These are phyloP conservation scores for Phrynocephalus forsythii DNA, from an alignment of 2,797 vertebrate genomes.

Conservation along the genomic window DNA sequence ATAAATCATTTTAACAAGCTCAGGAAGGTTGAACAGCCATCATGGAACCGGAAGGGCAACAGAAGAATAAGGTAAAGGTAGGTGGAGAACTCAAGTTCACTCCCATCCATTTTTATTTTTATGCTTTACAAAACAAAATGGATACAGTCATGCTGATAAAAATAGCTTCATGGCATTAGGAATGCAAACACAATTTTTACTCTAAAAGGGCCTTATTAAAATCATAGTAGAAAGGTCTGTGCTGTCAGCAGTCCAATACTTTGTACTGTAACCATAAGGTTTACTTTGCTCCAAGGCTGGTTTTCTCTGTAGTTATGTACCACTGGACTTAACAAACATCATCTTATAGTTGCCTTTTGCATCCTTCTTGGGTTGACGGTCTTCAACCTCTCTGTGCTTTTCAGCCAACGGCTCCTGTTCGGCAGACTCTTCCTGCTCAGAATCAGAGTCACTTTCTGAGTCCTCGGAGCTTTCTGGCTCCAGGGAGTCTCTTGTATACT, in stretches of 20 bases:
- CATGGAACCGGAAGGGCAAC: constrained; percentile 51
- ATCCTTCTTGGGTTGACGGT: constrained; percentile 80
- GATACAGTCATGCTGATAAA: constrained; percentile 79
- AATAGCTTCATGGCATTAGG: constrained; percentile 76
- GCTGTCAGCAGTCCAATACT: constrained; percentile 84
- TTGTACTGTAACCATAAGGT: constrained; percentile 83
- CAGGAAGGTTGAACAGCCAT: constrained; percentile 36
- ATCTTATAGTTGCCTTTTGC: constrained; percentile 88
- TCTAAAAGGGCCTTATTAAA: constrained; percentile 82
- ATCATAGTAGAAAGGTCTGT: constrained; percentile 84
- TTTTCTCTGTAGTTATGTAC: constrained; percentile 78
- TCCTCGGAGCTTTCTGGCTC: constrained; percentile 77
- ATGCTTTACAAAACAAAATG: constrained; percentile 80
- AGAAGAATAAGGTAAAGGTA: constrained; percentile 73
- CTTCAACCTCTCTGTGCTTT: constrained; percentile 70
- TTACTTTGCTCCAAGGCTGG: constrained; percentile 80
- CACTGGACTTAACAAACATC: constrained; percentile 90
- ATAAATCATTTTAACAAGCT: constrained; percentile 65
- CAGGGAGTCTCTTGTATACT: constrained; percentile 73
- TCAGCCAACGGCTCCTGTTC: constrained; percentile 71
- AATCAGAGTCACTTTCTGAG: constrained; percentile 78
- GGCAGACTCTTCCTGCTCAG: constrained; percentile 76
- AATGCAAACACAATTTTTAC: constrained; percentile 80
- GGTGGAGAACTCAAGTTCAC: constrained; percentile 77
- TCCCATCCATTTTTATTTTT: constrained; percentile 70